Conservation (phyloP, 1,140 invertebrate genomes). For the Oscheius sp. region DNA sequence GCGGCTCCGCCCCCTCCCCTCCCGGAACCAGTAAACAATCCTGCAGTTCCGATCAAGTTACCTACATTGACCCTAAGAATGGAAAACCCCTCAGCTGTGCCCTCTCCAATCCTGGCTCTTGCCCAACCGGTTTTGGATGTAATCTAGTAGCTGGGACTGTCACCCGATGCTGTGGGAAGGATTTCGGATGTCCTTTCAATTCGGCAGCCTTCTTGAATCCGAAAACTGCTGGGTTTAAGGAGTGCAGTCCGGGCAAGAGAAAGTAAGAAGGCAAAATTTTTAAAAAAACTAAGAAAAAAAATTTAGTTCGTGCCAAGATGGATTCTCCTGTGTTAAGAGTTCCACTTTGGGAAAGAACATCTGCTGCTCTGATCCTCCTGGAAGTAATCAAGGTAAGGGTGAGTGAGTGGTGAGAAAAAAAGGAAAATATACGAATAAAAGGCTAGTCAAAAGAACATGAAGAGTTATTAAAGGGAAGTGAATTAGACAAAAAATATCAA, state of each 20-base stretch:
- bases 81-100: slow-evolving; percentile 54
- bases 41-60: slow-evolving; percentile 19
- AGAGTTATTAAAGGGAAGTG: no score
- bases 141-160: slow-evolving; percentile 56
- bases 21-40: no score
- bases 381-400: slow-evolving; percentile 14
- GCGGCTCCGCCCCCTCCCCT: slow-evolving; percentile 14
- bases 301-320: slow-evolving; percentile 50
- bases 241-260: slow-evolving; percentile 44
- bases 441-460: no score
- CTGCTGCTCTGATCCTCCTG: slow-evolving; percentile 38
- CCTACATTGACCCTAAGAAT: slow-evolving; percentile 45
- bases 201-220: slow-evolving; percentile 58
- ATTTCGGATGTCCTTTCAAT: slow-evolving; percentile 59
- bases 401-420: slow-evolving; percentile 32
- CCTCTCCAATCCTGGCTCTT: slow-evolving; percentile 40
- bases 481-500: no score
- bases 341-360: slow-evolving; percentile 32
- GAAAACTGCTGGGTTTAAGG: slow-evolving; percentile 49
- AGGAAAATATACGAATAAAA: no score
- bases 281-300: no score
- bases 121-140: slow-evolving; percentile 57
- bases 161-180: slow-evolving; percentile 56
- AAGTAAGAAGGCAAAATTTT: no score
- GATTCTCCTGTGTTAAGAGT: slow-evolving; percentile 35